These are phyloP conservation scores for Cynopterus sphinx DNA, from an alignment of 2,797 vertebrate species.

Conservation along the genomic window DNA sequence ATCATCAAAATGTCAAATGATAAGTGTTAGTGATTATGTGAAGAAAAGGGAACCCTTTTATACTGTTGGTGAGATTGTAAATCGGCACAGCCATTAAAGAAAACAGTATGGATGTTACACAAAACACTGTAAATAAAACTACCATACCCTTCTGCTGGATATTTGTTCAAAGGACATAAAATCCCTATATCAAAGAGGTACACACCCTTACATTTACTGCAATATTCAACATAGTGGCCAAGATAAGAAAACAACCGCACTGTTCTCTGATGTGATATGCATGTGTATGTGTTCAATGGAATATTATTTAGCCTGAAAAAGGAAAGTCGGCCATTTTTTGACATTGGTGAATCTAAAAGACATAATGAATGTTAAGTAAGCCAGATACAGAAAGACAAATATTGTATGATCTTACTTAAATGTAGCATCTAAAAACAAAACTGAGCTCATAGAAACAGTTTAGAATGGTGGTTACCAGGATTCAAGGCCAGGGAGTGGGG, in stretches of 20 bases:
- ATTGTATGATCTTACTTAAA: background rate
- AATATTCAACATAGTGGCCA: background rate
- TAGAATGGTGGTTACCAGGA: background rate
- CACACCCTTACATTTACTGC: background rate
- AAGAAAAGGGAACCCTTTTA: background rate
- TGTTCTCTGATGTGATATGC: background rate
- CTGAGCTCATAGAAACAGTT: background rate
- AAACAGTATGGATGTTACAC: background rate
- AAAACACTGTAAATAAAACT: background rate
- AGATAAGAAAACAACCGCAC: background rate
- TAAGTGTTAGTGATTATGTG: too few species aligned
- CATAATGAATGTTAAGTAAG: background rate
- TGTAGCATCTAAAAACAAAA: background rate
- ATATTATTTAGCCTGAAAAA: background rate
- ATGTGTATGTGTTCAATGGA: too few species aligned
- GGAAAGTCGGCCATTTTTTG: background rate
- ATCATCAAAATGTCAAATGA: background rate
- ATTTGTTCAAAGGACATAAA: background rate
- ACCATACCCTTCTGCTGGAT: background rate
- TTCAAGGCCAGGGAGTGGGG: background rate
- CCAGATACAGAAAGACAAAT: background rate
- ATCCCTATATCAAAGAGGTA: background rate
- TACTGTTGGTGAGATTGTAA: background rate
- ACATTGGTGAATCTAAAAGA: background rate
- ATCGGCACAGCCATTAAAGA: background rate